Base-by-base conservation (phyloP, 2,113 vertebrate species). In the Syngnathus scovelli region DNA sequence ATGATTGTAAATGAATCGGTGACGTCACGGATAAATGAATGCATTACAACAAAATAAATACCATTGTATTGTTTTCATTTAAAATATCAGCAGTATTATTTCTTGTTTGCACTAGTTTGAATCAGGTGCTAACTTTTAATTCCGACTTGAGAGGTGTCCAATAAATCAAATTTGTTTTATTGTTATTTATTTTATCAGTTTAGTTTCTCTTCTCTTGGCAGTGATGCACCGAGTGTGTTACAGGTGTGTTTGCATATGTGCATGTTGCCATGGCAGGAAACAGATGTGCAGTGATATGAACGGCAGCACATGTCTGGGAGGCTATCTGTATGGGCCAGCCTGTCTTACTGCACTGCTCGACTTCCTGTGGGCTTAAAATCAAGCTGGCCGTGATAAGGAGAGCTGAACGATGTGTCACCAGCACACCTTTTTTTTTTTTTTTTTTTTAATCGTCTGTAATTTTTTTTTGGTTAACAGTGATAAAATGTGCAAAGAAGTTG, bases 331-430 rank as follows among this genome's bases (percentile, higher is more conserved):
- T 2, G 7, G 70, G 27, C 67, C 90, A 89, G 86, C 75, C 80
- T 78, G 80, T 83, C 83, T 83, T 69, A 64, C 74, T 67, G 67
- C 70, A 66, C 52, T 16, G 69, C 76, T 78, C 67, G 16, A 69
- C 78, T 90, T 91, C 89, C 90, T 91, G 85, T 82, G 70, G 75
- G 66, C 71, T 81, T 89, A 86, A 90, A 33, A 87, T 84, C 83
- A 83, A 74, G 75, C 66, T 54, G 68, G 61, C n/a, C 27, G 27
- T 84, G 89, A 91, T 87, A 89, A 87, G 79, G 66, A 79, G 64
- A 76, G 72, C 75, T 73, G 60, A 81, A 61, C 6, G 4, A 39
- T 51, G 62, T 62, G 64, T 62, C 73, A 68, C 18, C 65, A 55
- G 39, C 55, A 19, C 59, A 51, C 73, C 52, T 75, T 70, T 71